Evolutionary conservation across 2,888 invertebrate species (phyloP).

Genomic region (Rhingia rostrata): DNA sequence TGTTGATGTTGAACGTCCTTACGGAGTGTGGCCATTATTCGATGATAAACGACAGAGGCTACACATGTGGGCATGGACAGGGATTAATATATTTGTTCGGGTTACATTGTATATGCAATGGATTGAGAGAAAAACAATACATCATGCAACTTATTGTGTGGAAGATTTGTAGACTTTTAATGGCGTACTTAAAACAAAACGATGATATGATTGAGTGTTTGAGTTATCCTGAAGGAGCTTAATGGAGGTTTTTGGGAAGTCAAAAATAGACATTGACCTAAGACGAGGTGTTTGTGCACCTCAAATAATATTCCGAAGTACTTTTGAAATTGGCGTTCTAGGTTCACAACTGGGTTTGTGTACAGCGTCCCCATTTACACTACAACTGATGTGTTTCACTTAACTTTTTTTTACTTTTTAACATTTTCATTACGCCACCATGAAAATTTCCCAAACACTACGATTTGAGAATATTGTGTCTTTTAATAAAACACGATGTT

Average conservation of each 20-base stretch:
- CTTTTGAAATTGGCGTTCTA: too few relatives aligned
- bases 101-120: constrained; percentile 3
- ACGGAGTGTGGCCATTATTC: constrained; percentile 33
- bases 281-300: too few relatives aligned
- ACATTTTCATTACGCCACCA: too few relatives aligned
- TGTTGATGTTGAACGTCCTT: constrained; percentile 46
- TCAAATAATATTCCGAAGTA: too few relatives aligned
- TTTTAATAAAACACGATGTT: too few relatives aligned
- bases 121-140: constrained; percentile 4
- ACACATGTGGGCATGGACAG: neutral
- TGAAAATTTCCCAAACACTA: too few relatives aligned
- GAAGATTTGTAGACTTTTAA: constrained; percentile 17
- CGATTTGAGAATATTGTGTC: too few relatives aligned
- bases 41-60: constrained; percentile 45
- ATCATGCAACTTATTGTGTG: constrained; percentile 4
- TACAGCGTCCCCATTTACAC: too few relatives aligned
- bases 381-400: too few relatives aligned
- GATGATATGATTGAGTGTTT: constrained; percentile 30
- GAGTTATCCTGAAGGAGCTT: neutral
- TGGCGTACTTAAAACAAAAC: constrained; percentile 16
- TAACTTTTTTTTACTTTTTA: too few relatives aligned
- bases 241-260: neutral
- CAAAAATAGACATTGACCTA: neutral
- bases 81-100: constrained; percentile 27
- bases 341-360: too few relatives aligned